phyloP scores from a whole-genome alignment of 2,888 invertebrate genomes.

The Thymelicus lineola region DNA sequence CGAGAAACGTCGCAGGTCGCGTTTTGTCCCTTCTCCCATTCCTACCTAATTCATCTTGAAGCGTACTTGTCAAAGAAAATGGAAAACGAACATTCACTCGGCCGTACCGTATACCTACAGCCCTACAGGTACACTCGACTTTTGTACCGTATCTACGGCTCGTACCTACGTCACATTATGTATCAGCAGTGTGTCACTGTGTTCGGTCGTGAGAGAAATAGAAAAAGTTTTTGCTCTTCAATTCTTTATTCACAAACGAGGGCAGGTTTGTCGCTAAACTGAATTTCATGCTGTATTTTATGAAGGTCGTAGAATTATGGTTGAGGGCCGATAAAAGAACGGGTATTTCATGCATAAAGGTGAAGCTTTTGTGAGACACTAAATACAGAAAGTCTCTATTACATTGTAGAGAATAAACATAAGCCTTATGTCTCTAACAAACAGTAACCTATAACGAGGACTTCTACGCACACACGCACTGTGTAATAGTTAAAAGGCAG shows the following conservation, averaged over 20 bases:
- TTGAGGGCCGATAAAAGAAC: not conserved
- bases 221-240: conserved; percentile 30
- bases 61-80: conserved; percentile 25
- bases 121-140: conserved; percentile 7
- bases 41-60: conserved; percentile 28
- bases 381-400: not conserved
- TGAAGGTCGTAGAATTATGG: conserved; percentile 21
- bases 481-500: too few species aligned
- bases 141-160: not conserved
- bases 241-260: conserved; percentile 20
- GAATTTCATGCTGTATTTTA: conserved; percentile 12
- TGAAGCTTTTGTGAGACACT: not conserved
- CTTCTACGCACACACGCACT: too few species aligned
- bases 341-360: not conserved
- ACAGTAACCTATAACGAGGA: not conserved
- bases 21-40: conserved; percentile 28
- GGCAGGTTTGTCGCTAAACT: conserved; percentile 10
- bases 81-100: conserved; percentile 26
- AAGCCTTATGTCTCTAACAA: not conserved
- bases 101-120: conserved; percentile 2
- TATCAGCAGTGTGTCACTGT: conserved; percentile 8
- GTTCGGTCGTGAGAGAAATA: conserved; percentile 20
- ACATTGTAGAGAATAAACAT: not conserved
- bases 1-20: conserved; percentile 35
- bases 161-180: conserved; percentile 10